phyloP scores from a whole-genome alignment of 2,113 vertebrate genomes.

The Hippolais icterina region DNA sequence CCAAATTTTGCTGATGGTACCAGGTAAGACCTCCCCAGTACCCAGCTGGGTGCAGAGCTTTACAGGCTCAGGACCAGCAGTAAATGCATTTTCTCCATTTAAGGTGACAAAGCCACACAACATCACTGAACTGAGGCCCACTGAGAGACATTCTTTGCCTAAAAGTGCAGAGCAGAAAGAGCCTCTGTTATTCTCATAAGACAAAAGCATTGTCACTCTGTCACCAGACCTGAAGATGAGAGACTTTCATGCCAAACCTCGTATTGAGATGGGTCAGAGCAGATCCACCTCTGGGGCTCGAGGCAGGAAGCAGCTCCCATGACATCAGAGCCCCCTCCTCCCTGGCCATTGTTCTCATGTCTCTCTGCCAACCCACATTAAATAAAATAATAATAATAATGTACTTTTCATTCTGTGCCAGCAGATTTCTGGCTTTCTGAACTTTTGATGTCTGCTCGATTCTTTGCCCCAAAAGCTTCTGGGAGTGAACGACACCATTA shows the following conservation, averaged over 20 bases:
- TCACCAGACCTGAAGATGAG: neutral
- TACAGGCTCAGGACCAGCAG: neutral
- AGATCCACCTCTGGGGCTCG: neutral
- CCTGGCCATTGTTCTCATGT: neutral
- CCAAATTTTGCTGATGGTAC: too few species aligned
- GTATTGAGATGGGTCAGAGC: neutral
- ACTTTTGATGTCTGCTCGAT: neutral
- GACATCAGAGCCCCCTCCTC: neutral
- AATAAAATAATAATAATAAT: slow-evolving; percentile 15
- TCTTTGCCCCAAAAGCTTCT: slow-evolving; percentile 12
- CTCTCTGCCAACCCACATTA: neutral
- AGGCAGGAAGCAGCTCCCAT: neutral
- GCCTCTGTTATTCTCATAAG: neutral
- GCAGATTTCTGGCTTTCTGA: slow-evolving; percentile 3
- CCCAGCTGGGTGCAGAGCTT: neutral
- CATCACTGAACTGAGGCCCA: neutral
- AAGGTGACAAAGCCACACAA: neutral
- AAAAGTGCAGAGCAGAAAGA: neutral
- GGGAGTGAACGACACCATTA: neutral
- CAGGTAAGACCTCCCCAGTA: neutral
- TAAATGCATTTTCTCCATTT: neutral
- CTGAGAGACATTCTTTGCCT: neutral
- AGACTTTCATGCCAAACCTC: neutral
- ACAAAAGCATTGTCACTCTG: neutral
- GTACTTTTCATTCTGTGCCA: neutral